Evolutionary conservation across 2,113 vertebrate genomes (phyloP), one percentile per base, ranked within the genome.

Genomic region (Pygoscelis antarcticus): DNA sequence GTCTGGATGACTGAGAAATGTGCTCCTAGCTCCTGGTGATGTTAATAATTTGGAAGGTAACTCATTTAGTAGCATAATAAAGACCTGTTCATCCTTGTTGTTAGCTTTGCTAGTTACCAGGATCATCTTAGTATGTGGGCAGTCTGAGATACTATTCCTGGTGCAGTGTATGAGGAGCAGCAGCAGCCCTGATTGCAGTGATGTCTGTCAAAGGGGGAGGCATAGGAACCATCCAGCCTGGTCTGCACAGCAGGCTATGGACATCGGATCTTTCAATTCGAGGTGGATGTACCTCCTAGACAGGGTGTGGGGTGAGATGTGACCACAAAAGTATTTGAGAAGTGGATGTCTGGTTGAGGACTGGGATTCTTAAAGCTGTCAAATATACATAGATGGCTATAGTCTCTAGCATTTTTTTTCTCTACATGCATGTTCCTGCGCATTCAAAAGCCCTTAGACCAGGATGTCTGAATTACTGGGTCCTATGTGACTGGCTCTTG

Each of bases 121-220:
- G 87, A 93, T 91, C 83, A 81, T 91, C 91, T 85, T 49, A 34
- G 78, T 74, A 76, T 65, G 93, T 94, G 94, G 95, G 95, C 93
- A 96, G 93, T 74, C 18, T 69, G 87, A 89, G 94, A 70, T 94
- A 91, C 95, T 96, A 96, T 96, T 97, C 78, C 91, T 96, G 95
- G 94, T 69, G 74, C 83, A 5, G 82, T 17, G 70, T 16, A 84
- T 80, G 94, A 96, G 94, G 82, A 96, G 81, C 91, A 92, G 89
- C 6, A 3, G 91, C 83, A 91, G 92, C 80, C 81, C 57, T 13
- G 90, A 77, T 49, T 93, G 91, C 84, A 46, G 83, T 2, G 46
- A 91, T 92, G 91, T 40, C n/a, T 96, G 74, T 27, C 62, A 54
- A 57, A 96, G 91, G 60, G 66, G 91, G 84, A 80, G 84, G 81